These are phyloP conservation scores for Netelia virgata DNA, from an alignment of 2,888 invertebrate species.

Conservation along the genomic window DNA sequence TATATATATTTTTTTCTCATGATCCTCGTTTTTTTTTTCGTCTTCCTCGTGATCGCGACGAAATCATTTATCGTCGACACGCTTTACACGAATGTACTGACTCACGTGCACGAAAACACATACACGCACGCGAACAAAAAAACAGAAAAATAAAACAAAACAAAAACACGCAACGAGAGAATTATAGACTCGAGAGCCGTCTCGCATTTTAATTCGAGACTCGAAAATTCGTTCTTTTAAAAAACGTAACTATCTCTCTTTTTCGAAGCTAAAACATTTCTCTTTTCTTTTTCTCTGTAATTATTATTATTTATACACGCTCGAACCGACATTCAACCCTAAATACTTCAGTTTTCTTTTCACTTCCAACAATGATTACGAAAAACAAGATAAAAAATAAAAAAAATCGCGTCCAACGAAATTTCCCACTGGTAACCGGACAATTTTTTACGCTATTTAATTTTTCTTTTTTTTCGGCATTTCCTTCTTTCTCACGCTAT, in stretches of 20 bases:
- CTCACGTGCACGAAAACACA: conserved; percentile 70
- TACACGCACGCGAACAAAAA: conserved; percentile 65
- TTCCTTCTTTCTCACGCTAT: neutral
- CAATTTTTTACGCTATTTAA: conserved; percentile 9
- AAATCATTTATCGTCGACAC: conserved; percentile 25
- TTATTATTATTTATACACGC: conserved; percentile 38
- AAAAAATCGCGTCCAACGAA: conserved; percentile 49
- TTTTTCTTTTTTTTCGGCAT: conserved; percentile 7
- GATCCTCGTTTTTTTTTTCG: conserved; percentile 44
- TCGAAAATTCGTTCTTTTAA: conserved; percentile 64
- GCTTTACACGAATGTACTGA: conserved; percentile 43
- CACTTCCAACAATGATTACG: conserved; percentile 50
- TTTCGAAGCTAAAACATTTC: conserved; percentile 35
- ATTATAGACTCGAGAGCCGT: conserved; percentile 48
- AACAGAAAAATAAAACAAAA: conserved; percentile 18
- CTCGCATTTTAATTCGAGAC: conserved; percentile 25
- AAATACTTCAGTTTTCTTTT: conserved; percentile 44
- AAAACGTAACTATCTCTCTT: conserved; percentile 57
- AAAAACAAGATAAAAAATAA: conserved; percentile 27
- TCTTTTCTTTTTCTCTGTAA: conserved; percentile 7
- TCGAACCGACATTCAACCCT: conserved; percentile 39
- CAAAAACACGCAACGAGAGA: conserved; percentile 64
- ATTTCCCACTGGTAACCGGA: conserved; percentile 52
- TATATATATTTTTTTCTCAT: conserved; percentile 44
- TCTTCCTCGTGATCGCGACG: conserved; percentile 17